Base-by-base conservation (phyloP, 2,797 vertebrate species). In the Characodon lateralis region DNA sequence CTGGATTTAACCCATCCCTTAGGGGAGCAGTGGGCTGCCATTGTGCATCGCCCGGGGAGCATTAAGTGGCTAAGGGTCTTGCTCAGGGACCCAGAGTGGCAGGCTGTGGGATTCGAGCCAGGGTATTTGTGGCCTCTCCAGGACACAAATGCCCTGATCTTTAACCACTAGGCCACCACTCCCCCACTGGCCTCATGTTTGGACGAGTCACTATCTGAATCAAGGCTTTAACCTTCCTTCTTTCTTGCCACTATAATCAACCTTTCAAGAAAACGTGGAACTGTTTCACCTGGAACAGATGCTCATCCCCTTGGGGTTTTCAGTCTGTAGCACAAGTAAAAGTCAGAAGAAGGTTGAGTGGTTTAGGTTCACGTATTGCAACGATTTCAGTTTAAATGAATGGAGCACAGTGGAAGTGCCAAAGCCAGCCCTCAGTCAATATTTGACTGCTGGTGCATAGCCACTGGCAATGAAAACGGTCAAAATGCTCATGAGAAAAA, bases 391-490 rank as follows among this genome's bases (percentile, higher is more conserved):
- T 69, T 77, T 6, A 59, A 87, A 75, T 78, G 78, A 78, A 87
- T 83, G 59, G 69, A 86, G 72, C 78, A 78, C 72, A 66, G 81
- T 81, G 83, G 66, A 61, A 73, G 58, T 65, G 80, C 81, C 78
- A 28, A n/a, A 80, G 77, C 73, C 83, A 89, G 84, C 87, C 89
- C 78, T 82, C 74, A 80, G 88, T 93, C 94, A 93, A 91, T 92
- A 94, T 95, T 94, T 92, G 91, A 87, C 85, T 87, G 68, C 76
- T 70, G 88, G 84, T 79, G 82, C 84, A 58, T 80, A 77, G 74
- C 81, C 84, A 77, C 88, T 87, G 88, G 83, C 73, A 77, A 81
- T 59, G 79, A 87, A 92, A 89, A 83, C 82, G 80, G 89, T 72
- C 73, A 46, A 82, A 87, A 87, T 46, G 46, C 51, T 81, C 35